phyloP scores from a whole-genome alignment of 2,888 invertebrate species.

The Tachina grossa region DNA sequence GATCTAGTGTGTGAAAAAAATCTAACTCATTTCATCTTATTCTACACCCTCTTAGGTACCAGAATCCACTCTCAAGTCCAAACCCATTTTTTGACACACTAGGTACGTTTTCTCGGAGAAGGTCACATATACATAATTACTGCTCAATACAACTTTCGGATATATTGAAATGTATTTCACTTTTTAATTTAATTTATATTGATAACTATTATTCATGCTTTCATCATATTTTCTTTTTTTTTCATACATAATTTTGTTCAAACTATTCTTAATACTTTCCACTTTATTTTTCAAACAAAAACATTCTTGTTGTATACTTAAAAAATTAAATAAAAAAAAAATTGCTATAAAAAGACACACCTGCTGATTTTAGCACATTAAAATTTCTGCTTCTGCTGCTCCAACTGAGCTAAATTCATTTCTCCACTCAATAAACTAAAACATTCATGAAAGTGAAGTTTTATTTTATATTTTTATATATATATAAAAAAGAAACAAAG shows the following conservation, averaged over 20 bases:
- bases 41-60: too few relatives aligned
- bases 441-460: slow-evolving; percentile 45
- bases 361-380: slow-evolving; percentile 66
- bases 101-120: too few relatives aligned
- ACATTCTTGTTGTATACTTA: not conserved
- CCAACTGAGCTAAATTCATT: slow-evolving; percentile 39
- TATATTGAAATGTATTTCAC: not conserved
- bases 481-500: not conserved
- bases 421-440: slow-evolving; percentile 52
- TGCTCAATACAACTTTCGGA: not conserved
- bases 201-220: not conserved
- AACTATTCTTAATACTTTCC: not conserved
- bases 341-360: slow-evolving; percentile 53
- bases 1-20: too few relatives aligned
- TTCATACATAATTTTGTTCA: not conserved
- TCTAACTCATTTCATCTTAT: too few relatives aligned
- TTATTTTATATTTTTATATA: not conserved
- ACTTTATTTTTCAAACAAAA: not conserved
- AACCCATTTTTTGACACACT: too few relatives aligned
- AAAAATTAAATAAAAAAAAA: slow-evolving; percentile 15
- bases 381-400: slow-evolving; percentile 23
- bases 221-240: slow-evolving; percentile 6
- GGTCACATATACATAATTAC: too few relatives aligned
- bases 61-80: too few relatives aligned
- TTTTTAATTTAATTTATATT: not conserved